These are phyloP conservation scores for Spongilla lacustris DNA, from an alignment of 37 sponge, comb jelly and placozoan species.

Conservation along the genomic window DNA sequence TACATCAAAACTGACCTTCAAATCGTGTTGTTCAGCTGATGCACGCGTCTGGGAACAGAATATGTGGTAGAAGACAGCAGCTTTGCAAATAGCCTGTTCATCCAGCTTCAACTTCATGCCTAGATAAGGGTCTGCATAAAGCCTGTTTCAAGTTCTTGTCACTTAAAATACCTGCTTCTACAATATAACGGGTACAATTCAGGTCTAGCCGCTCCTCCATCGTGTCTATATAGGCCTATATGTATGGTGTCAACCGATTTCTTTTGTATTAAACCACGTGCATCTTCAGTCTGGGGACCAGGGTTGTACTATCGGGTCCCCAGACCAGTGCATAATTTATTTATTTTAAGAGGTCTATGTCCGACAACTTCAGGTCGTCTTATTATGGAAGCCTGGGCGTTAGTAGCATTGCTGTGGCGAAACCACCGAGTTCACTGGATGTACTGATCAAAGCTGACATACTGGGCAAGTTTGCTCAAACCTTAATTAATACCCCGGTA, in stretches of 20 bases:
- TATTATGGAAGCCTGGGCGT: constrained; percentile 73
- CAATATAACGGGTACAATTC: no score
- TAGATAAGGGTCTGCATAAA: background rate
- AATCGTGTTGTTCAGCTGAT: background rate
- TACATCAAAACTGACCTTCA: no score
- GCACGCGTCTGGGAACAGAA: constrained; percentile 13
- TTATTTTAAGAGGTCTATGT: background rate
- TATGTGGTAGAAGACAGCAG: constrained; percentile 51
- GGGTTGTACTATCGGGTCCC: no score
- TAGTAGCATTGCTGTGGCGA: constrained; percentile 41
- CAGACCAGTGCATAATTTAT: background rate
- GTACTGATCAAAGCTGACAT: constrained; percentile 40
- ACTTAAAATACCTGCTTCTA: no score
- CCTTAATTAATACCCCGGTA: no score
- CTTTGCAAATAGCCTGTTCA: constrained; percentile 62
- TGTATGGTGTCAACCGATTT: no score
- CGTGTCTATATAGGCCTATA: no score
- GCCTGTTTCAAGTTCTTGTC: no score
- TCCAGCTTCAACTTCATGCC: constrained; percentile 53
- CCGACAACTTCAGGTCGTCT: constrained; percentile 58
- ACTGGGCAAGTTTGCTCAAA: constrained; percentile 25
- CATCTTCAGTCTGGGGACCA: no score
- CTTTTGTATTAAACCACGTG: no score
- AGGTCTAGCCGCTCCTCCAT: no score
- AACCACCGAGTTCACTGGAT: constrained; percentile 34